Evolutionary conservation across 2,888 invertebrate genomes (phyloP).

Genomic region (Holacanthella duospinosa): DNA sequence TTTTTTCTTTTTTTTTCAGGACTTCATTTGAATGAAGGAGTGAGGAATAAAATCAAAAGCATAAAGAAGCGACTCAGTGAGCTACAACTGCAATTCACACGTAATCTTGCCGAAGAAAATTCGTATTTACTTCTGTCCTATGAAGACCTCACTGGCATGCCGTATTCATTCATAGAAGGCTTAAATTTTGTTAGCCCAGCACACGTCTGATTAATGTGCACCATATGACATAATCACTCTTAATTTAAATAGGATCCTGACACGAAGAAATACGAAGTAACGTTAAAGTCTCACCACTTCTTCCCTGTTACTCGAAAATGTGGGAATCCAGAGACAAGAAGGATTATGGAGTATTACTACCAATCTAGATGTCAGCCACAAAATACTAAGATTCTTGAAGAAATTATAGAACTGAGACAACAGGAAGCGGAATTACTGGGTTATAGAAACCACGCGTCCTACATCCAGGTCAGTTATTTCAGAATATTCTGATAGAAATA

Average conservation of each 20-base stretch:
- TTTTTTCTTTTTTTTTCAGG: slow-evolving; percentile 39
- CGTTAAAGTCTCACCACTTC: slow-evolving; percentile 46
- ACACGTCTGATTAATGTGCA: not conserved
- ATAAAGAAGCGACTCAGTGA: slow-evolving; percentile 44
- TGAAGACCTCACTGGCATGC: slow-evolving; percentile 42
- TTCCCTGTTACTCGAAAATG: slow-evolving; percentile 46
- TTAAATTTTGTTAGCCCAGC: not conserved
- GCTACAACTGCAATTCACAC: slow-evolving; percentile 43
- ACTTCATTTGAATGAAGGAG: slow-evolving; percentile 42
- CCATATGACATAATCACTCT: no score
- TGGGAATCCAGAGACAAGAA: slow-evolving; percentile 42
- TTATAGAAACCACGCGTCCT: slow-evolving; percentile 44
- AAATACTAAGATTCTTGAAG: slow-evolving; percentile 44
- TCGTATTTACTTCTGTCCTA: slow-evolving; percentile 43
- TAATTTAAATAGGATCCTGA: slow-evolving; percentile 31
- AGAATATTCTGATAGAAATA: not conserved
- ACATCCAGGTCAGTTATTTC: slow-evolving; percentile 40
- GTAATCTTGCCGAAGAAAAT: slow-evolving; percentile 45
- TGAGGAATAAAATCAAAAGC: slow-evolving; percentile 42
- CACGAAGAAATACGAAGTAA: slow-evolving; percentile 42
- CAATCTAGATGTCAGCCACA: slow-evolving; percentile 44
- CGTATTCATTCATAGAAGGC: slow-evolving; percentile 18
- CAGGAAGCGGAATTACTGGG: slow-evolving; percentile 44
- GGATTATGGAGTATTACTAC: slow-evolving; percentile 42
- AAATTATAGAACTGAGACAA: slow-evolving; percentile 43